Conservation (phyloP, 2,113 vertebrate genomes). For the Bubo bubo region DNA sequence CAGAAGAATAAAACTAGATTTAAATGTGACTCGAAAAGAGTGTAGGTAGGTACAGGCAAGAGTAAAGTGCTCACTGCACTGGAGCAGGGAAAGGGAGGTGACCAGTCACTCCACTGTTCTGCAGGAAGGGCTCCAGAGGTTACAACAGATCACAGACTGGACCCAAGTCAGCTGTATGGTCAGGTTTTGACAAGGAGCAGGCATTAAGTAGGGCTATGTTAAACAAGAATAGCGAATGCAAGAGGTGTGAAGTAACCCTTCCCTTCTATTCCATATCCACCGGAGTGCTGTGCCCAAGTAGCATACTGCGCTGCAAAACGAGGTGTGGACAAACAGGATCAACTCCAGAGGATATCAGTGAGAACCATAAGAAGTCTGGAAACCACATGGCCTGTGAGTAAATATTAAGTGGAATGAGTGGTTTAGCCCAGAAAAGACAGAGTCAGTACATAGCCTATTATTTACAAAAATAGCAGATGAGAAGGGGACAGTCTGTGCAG, state of each 20-base stretch:
- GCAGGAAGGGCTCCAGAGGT: background rate
- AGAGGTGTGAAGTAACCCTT: background rate
- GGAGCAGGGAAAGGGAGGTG: no score
- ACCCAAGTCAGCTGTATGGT: background rate
- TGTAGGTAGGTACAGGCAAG: background rate
- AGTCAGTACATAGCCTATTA: background rate
- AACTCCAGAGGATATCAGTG: background rate
- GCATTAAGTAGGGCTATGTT: background rate
- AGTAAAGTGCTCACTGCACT: background rate
- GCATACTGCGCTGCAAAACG: accelerated
- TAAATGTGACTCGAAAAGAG: background rate
- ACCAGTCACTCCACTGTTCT: accelerated
- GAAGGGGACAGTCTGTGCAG: background rate
- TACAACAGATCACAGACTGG: background rate
- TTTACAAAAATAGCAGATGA: background rate
- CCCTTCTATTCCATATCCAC: background rate
- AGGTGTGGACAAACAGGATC: background rate
- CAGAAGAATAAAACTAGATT: background rate
- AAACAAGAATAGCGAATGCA: background rate
- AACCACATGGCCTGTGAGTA: background rate
- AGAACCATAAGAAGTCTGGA: background rate
- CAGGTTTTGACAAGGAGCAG: background rate
- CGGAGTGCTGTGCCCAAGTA: background rate
- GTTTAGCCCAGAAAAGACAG: background rate
- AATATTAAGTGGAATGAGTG: background rate